These are phyloP conservation scores for Samia ricini DNA, from an alignment of 1,140 invertebrate species.

Conservation along the genomic window DNA sequence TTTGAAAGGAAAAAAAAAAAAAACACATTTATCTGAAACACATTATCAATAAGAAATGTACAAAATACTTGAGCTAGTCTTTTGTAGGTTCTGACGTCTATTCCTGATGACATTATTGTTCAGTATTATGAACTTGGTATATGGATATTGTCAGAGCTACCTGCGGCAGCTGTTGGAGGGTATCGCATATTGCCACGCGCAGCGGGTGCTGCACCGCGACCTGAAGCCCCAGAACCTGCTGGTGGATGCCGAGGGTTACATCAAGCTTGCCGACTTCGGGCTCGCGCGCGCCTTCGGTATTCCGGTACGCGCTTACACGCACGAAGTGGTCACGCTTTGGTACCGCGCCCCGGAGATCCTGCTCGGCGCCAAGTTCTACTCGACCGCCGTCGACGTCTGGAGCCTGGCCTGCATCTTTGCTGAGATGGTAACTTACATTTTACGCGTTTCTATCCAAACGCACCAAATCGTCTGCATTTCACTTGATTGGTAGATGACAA, in stretches of 20 bases:
- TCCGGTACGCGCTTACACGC: conserved; percentile 91
- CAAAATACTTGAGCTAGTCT: no score
- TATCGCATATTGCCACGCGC: conserved; percentile 94
- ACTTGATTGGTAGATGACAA: no score
- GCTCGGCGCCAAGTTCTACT: conserved; percentile 93
- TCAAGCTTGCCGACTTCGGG: conserved; percentile 96
- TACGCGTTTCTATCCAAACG: background rate
- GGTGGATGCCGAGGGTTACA: conserved; percentile 86
- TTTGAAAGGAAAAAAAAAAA: no score
- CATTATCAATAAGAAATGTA: no score
- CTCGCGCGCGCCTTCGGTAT: conserved; percentile 90
- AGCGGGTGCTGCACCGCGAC: conserved; percentile 92
- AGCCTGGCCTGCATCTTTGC: conserved; percentile 96
- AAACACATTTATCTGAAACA: no score
- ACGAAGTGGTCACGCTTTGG: conserved; percentile 98
- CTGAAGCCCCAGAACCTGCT: conserved; percentile 95
- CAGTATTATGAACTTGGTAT: background rate
- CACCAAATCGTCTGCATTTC: no score
- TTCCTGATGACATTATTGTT: no score
- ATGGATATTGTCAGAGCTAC: conserved; percentile 82
- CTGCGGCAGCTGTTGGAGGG: conserved; percentile 94
- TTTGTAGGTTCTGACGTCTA: no score
- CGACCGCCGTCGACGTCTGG: conserved; percentile 95
- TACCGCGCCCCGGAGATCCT: conserved; percentile 97
- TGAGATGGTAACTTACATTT: conserved; percentile 86